Evolutionary conservation across 2,113 vertebrate species (phyloP), one percentile per base, ranked within the genome.

Genomic region (Struthio camelus): DNA sequence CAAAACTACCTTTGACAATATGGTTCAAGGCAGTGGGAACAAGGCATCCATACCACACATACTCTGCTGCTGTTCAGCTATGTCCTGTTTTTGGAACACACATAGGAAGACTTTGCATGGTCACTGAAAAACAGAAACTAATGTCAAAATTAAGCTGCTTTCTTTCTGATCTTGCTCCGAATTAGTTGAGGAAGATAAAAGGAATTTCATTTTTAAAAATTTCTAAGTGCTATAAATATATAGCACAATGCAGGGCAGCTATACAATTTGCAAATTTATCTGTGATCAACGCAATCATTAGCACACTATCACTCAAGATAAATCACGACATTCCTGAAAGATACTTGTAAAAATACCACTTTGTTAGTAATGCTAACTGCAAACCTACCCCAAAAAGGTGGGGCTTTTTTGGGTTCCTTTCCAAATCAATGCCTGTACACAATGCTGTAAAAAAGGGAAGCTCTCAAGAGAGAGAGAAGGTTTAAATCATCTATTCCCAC

Each of bases 71-170:
- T 30, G 34, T 25, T 16, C 54, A 71, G 69, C 66, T 15, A 28
- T 2, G 4, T 38, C 87, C 24, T 0, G 0, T 46, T 36, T 46
- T 54, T 64, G 2, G 6, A 80, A 66, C 22, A 38, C 1, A 0
- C 15, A 61, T 61, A 66, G 54, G 38, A 65, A 1, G 2, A 42
- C 14, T 76, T 30, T 16, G 23, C 50, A 58, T 1, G 4, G 81
- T 20, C 28, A 84, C 46, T 53, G 54, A 80, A 85, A 86, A 24
- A 0, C 42, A 89, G 23, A 81, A 69, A 10, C 38, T 7, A 44
- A 13, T 10, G 5, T 70, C 23, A 81, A 62, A 84, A 61, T 19
- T 30, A n/a, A 59, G 24, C 20, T 65, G 11, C 4, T 65, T 79
- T 58, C 50, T 64, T 84, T 30, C 69, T 85, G 20, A 40, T 54